Conservation (phyloP, 2,888 invertebrate species). For the Thumatha senex region DNA sequence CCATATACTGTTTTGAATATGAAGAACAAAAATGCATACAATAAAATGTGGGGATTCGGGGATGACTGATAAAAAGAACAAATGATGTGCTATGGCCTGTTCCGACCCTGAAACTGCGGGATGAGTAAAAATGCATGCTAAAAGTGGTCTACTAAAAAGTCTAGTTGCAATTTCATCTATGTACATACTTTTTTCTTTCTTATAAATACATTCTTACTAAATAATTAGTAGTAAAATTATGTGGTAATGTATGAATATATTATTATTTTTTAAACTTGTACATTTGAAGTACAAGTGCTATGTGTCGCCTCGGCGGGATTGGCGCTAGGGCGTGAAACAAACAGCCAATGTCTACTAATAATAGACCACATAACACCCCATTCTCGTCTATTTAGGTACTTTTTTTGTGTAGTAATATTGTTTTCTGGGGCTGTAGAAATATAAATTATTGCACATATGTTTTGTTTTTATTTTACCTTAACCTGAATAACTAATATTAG, state of each 20-base stretch:
- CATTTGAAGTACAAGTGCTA: conserved; percentile 32
- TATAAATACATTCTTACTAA: conserved; percentile 11
- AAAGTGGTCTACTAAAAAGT: background rate
- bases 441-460: conserved; percentile 4
- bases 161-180: conserved; percentile 5
- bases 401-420: conserved; percentile 1
- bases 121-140: too few species aligned
- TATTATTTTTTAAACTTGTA: conserved; percentile 32
- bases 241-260: conserved; percentile 40
- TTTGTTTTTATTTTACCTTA: background rate
- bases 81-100: too few species aligned
- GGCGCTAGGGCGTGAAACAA: background rate
- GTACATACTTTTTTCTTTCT: conserved; percentile 12
- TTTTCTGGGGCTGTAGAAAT: conserved; percentile 6
- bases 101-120: too few species aligned
- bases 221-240: conserved; percentile 36
- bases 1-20: too few species aligned
- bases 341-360: background rate
- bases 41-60: too few species aligned
- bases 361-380: background rate
- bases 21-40: too few species aligned
- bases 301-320: conserved; percentile 12
- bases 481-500: too few species aligned
- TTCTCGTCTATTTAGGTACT: background rate
- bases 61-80: too few species aligned